phyloP scores from a whole-genome alignment of 1,140 invertebrate genomes.

The Pomacea maculata region DNA sequence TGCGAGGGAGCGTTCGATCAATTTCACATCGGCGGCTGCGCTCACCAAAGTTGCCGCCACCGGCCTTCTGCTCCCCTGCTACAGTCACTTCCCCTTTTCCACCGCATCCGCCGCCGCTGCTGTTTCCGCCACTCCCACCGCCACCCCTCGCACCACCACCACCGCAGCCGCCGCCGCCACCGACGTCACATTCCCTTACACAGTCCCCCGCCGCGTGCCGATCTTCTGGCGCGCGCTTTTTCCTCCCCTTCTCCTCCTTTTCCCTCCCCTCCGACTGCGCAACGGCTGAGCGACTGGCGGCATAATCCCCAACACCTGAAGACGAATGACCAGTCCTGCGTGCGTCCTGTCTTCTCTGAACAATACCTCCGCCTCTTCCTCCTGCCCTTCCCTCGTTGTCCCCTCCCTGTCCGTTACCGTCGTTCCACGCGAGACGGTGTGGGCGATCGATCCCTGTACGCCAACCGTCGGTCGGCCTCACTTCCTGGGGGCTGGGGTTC shows the following conservation, averaged over 20 bases:
- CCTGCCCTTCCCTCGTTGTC: background rate
- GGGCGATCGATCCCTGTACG: background rate
- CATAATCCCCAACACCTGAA: slow-evolving; percentile 1
- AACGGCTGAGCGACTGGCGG: background rate
- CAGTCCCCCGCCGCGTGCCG: background rate
- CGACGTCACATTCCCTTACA: background rate
- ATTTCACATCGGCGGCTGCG: background rate
- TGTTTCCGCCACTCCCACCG: no score
- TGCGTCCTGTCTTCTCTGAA: slow-evolving; percentile 14
- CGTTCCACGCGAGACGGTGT: background rate
- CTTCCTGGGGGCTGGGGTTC: background rate
- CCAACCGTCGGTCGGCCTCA: background rate
- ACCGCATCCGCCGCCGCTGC: background rate
- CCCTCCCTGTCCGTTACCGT: background rate
- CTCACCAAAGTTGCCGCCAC: background rate
- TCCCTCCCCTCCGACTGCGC: background rate
- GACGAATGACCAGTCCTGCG: background rate
- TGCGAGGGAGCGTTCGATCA: slow-evolving; percentile 2
- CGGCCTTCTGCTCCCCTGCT: background rate
- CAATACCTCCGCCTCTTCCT: slow-evolving; percentile 15
- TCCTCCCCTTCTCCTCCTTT: background rate
- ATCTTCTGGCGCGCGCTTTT: no score
- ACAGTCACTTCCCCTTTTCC: background rate
- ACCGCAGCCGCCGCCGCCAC: background rate
- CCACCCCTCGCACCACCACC: background rate